Percentiles rank a stretch among this genome's conserved stretches.
Evolutionary conservation across 2,797 vertebrate genomes (phyloP).

Genomic region (Oreonectes daqikongensis): DNA sequence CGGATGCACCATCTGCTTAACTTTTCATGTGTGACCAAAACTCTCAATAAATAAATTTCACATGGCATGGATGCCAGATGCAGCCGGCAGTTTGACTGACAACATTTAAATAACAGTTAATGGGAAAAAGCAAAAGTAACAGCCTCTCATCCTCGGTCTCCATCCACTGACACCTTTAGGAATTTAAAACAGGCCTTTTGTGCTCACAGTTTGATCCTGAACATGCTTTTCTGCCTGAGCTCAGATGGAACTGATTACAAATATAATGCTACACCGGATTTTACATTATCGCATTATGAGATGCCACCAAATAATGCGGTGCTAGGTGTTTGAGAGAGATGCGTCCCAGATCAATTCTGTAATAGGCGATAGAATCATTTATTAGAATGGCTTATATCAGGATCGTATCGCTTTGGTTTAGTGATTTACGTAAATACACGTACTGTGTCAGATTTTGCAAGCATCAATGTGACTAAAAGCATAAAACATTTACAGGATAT

Average conservation of each 20-base stretch:
- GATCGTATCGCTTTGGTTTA: constrained; percentile 22
- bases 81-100: constrained; percentile 76
- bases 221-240: constrained; percentile 38
- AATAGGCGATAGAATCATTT: constrained; percentile 37
- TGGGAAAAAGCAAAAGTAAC: constrained; percentile 64
- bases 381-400: constrained; percentile 38
- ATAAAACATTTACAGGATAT: neutral
- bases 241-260: constrained; percentile 44
- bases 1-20: constrained; percentile 86
- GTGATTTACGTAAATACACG: constrained; percentile 27
- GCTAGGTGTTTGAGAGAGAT: constrained; percentile 20
- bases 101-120: constrained; percentile 80
- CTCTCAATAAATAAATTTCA: constrained; percentile 86
- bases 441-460: constrained; percentile 4
- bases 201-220: constrained; percentile 13
- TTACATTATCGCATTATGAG: constrained; percentile 46
- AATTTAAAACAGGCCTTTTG: constrained; percentile 58
- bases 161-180: constrained; percentile 56
- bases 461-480: neutral
- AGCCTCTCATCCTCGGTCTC: constrained; percentile 54
- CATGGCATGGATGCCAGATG: constrained; percentile 75
- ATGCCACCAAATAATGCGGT: constrained; percentile 43
- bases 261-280: constrained; percentile 32
- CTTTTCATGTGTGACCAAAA: constrained; percentile 90
- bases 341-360: constrained; percentile 31